Conservation (phyloP, 1,140 invertebrate species). For the Drosophila varians region DNA sequence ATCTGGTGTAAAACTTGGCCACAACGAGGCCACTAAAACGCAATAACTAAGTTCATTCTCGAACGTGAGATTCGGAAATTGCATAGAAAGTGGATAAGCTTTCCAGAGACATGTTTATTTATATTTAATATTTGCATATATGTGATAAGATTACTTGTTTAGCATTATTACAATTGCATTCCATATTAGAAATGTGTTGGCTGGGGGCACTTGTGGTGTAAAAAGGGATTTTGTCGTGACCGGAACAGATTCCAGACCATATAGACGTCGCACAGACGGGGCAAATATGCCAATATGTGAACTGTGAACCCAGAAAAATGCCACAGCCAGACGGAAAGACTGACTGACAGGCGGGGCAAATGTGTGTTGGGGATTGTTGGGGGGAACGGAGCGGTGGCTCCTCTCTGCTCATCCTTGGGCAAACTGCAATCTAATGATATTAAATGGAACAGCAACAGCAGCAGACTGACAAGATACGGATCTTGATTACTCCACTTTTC, state of each 20-base stretch:
- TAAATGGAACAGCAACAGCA: constrained; percentile 21
- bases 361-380: not conserved
- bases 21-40: not conserved
- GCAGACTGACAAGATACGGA: constrained; percentile 62
- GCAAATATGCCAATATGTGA: constrained; percentile 54
- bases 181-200: no score
- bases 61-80: not conserved
- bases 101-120: no score
- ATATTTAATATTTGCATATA: not conserved
- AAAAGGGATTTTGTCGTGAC: no score
- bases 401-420: constrained; percentile 4
- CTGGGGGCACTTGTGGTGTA: no score
- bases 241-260: constrained; percentile 42
- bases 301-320: constrained; percentile 25
- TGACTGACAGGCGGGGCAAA: constrained; percentile 10
- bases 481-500: constrained; percentile 58
- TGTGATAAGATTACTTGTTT: not conserved
- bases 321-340: constrained; percentile 13
- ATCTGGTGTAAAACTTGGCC: not conserved
- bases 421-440: constrained; percentile 23
- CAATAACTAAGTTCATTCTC: not conserved
- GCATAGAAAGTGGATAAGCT: not conserved
- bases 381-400: no score
- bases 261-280: constrained; percentile 53
- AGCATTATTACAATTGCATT: no score